Conservation (phyloP, 2,113 vertebrate genomes). For the Tilapia sparmanii region DNA sequence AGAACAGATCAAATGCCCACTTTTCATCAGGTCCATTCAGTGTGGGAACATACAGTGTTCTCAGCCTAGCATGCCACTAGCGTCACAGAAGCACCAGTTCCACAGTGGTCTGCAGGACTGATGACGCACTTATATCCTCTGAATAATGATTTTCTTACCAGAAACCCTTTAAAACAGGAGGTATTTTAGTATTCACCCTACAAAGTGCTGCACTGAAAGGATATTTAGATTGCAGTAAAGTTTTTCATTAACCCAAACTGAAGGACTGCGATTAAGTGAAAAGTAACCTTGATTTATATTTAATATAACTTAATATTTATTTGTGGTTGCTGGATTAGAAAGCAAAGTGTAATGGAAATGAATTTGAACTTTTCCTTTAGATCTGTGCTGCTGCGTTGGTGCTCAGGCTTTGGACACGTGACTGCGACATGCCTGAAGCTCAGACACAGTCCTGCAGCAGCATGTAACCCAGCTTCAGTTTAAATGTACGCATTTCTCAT, state of each 20-base stretch:
- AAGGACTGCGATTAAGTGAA: neutral
- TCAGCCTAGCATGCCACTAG: neutral
- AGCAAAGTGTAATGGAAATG: neutral
- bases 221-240: neutral
- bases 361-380: neutral
- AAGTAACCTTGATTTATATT: neutral
- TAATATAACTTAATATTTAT: neutral
- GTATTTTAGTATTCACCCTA: neutral
- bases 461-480: neutral
- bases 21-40: neutral
- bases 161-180: neutral
- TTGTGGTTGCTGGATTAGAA: neutral
- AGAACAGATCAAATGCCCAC: neutral
- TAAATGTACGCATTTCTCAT: neutral
- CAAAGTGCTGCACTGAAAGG: neutral
- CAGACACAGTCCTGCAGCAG: neutral
- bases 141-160: neutral
- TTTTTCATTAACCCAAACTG: neutral
- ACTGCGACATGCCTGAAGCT: neutral
- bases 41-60: neutral
- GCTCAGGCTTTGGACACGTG: neutral
- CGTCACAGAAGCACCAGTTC: accelerated
- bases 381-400: accelerated
- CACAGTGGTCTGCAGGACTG: neutral
- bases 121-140: accelerated